A percentile compares a stretch with the other conserved stretches of the same genome.
These are phyloP conservation scores for Acanthornis magna DNA, from an alignment of 2,797 vertebrate genomes.

Conservation along the genomic window DNA sequence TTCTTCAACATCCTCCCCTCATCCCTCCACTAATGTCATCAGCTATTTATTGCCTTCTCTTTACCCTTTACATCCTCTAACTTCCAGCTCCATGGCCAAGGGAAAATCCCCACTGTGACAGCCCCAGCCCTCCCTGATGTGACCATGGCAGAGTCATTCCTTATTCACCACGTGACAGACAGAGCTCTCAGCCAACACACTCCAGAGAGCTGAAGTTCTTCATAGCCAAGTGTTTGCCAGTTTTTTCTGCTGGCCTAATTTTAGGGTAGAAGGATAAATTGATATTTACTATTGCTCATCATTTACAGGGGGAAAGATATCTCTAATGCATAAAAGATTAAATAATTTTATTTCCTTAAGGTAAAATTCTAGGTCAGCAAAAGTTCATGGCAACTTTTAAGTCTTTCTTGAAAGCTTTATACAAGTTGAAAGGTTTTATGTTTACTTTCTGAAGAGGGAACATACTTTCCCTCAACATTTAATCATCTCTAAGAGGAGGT, in stretches of 20 bases:
- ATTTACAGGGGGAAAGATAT: not conserved
- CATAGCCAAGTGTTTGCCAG: not conserved
- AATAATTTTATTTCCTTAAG: not conserved
- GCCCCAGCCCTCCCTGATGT: not conserved
- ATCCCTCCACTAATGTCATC: fast-evolving
- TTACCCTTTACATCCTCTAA: not conserved
- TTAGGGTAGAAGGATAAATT: not conserved
- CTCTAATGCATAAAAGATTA: not conserved
- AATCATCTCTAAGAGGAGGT: not conserved
- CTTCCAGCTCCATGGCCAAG: not conserved
- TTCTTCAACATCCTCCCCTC: not conserved
- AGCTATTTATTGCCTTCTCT: not conserved
- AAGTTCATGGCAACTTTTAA: not conserved
- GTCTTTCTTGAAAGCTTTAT: not conserved
- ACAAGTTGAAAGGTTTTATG: not conserved
- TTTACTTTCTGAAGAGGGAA: not conserved
- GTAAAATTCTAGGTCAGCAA: not conserved
- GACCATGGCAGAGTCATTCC: not conserved
- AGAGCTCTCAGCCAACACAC: not conserved
- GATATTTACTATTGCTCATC: not conserved
- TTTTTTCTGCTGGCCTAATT: not conserved
- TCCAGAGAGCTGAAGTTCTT: not conserved
- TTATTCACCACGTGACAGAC: not conserved
- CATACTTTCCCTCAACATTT: not conserved
- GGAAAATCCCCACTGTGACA: not conserved